Evolutionary conservation across 2,113 vertebrate genomes (phyloP), one percentile per base, ranked within the genome.

Genomic region (Tringa solitaria): DNA sequence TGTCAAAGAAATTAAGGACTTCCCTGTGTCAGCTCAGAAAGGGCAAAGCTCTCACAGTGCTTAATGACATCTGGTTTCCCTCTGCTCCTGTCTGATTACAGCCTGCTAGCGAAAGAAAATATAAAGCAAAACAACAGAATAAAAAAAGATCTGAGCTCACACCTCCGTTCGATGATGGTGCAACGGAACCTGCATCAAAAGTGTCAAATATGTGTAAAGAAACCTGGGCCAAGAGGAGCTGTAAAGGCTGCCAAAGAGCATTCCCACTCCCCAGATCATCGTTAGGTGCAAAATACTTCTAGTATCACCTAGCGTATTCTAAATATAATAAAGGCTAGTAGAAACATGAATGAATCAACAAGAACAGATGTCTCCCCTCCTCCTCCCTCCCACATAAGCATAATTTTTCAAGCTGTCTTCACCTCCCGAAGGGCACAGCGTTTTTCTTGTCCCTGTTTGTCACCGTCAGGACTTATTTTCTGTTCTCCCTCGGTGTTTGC

Each of bases 291-390:
- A 84, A 91, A 53, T 37, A 77, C 30, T 86, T 67, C 54, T 35
- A 30, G 14, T 74, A 61, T 74, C 37, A 88, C 65, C 45, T 64
- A 41, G 20, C 1, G 3, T 33, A 39, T 12, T 46, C 70, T 70
- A 69, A 89, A 73, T n/a, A 63, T 35, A 73, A 76, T 21, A 77
- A 73, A 89, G 37, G 18, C 60, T 57, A 93, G 50, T 17, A 83
- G 54, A 96, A 94, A 85, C 11, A 77, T 76, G 69, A 96, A 95
- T 89, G 37, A 85, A 91, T 77, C 90, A 91, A 79, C 57, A 91
- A 89, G 59, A 16, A 90, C 79, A 92, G 87, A 94, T 73, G 24
- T 88, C 46, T 78, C 57, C 48, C 54, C 54, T 88, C 63, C 76
- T 76, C 53, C 43, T 73, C 39, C 67, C 63, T 95, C 54, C 41